Base-by-base conservation (phyloP, 2,888 invertebrate species). In the Stomorhina lunata region DNA sequence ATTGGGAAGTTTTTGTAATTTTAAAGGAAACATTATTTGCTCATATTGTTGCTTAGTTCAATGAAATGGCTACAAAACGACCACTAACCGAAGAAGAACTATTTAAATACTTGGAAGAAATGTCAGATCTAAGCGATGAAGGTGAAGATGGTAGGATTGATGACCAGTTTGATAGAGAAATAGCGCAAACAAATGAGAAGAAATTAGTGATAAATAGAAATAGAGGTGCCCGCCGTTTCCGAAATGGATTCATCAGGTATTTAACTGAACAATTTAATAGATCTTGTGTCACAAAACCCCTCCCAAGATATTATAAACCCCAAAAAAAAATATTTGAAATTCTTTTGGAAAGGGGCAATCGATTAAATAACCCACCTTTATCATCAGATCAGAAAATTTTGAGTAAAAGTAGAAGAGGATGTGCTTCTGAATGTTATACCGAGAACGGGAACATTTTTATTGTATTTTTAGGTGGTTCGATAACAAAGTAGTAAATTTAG, bases 21-120 rank as follows among this genome's bases (percentile, higher is more conserved):
- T 27, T n/a, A n/a, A n/a, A n/a, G n/a, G n/a, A 43, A 43, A 22
- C 4, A 9, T 57, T 57, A 9, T 15, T 25, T 17, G 3, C 9
- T 1, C 25, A 43, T 43, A 63, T 15, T 63, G 29, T 17, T 63
- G 63, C 43, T 45, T 29, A 20, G 17, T 45, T 57, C 43, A 2
- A 27, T 57, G 29, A 32, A 45, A 32, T 55, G 27, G 5, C 20
- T 45, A 29, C 29, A 29, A 57, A 57, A 71, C 32, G 69, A 34
- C 57, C 17, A 57, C 45, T 72, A 5, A 72, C 25, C 34, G 43
- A 48, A 72, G 48, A 69, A n/a, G 32, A 72, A 71, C 32, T 45
- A 1, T 45, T 69, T 9, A 69, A 69, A 37, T 7, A 57, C 20
- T 69, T 57, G 22, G 40, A 59, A 59, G 48, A 59, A 57, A 59